A percentile compares a stretch with the other conserved stretches of the same genome.
Conservation (phyloP, 2,888 invertebrate species). For the Apotomis capreana region DNA sequence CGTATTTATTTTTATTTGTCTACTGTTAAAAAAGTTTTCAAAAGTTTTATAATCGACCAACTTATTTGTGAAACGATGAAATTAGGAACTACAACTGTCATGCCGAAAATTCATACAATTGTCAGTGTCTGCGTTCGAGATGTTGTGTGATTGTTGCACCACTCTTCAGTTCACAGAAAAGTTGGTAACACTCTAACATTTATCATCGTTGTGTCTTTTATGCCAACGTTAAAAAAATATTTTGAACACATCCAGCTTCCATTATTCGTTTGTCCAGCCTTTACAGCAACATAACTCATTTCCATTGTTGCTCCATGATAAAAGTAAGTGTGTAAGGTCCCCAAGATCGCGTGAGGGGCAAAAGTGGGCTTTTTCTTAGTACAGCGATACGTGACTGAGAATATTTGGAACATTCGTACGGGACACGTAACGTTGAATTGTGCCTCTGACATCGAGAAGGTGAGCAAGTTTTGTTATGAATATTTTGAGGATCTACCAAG, state of each 20-base stretch:
- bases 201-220: no score
- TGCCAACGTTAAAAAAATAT: not conserved
- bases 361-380: slow-evolving; percentile 48
- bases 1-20: no score
- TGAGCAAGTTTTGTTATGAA: slow-evolving; percentile 24
- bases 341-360: slow-evolving; percentile 49
- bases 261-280: not conserved
- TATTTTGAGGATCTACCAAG: slow-evolving; percentile 4
- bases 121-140: no score
- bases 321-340: slow-evolving; percentile 31
- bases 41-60: no score
- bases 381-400: slow-evolving; percentile 58
- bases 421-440: slow-evolving; percentile 63
- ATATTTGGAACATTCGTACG: slow-evolving; percentile 52
- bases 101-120: no score
- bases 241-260: not conserved
- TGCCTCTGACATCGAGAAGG: slow-evolving; percentile 55
- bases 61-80: no score
- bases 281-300: slow-evolving; percentile 1
- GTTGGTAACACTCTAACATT: no score
- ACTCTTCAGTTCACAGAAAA: no score
- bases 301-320: not conserved
- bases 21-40: no score
- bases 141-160: no score
- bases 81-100: no score